A percentile compares a stretch with the other conserved stretches of the same genome.
Evolutionary conservation across 1,140 invertebrate species (phyloP).

Genomic region (Paracyclopina nana): DNA sequence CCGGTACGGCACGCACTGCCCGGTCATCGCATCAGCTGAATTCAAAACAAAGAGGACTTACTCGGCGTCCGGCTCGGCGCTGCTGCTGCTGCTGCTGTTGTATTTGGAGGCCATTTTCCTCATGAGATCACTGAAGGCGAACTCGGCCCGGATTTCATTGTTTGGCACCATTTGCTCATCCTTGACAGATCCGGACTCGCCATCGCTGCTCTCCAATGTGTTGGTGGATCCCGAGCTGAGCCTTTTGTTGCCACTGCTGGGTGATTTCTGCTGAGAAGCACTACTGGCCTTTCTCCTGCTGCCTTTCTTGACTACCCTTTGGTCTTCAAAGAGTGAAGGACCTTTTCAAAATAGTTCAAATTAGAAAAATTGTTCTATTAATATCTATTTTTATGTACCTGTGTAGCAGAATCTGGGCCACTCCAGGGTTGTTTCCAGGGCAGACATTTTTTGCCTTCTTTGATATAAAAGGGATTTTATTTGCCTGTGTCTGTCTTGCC

Average conservation of each 20-base stretch:
- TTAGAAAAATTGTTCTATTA: no score
- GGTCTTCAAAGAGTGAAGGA: no score
- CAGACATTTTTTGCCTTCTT: no score
- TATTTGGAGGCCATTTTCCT: conserved; percentile 1
- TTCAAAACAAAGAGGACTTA: not conserved
- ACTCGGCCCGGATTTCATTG: not conserved
- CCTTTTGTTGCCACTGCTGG: no score
- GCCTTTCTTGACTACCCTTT: not conserved
- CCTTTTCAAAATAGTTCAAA: no score
- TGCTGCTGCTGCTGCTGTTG: not conserved
- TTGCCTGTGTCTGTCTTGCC: no score
- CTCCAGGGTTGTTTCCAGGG: no score
- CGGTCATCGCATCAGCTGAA: not conserved
- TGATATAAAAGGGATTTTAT: no score
- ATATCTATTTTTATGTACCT: no score
- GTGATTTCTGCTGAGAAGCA: not conserved
- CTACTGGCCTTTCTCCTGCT: not conserved
- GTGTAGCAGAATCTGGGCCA: no score
- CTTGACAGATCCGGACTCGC: not conserved
- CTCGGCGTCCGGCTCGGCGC: not conserved
- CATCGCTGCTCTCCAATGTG: not conserved
- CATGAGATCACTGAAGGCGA: not conserved
- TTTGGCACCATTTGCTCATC: not conserved
- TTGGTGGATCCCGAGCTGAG: not conserved
- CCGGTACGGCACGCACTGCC: no score